These are phyloP conservation scores for Bubo scandiacus DNA, from an alignment of 2,113 vertebrate species.

Conservation along the genomic window DNA sequence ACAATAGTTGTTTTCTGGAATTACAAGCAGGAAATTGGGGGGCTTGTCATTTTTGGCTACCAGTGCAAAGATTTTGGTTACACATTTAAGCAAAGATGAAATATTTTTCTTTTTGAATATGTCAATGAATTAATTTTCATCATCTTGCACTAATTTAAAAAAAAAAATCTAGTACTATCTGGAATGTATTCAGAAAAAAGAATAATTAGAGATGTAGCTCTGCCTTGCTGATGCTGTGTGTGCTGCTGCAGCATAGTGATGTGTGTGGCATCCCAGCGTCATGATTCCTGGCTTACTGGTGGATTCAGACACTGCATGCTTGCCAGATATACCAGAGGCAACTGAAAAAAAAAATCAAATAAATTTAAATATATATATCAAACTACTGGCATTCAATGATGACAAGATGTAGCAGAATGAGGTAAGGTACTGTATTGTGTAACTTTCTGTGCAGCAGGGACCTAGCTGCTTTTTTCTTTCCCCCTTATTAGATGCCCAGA, in stretches of 20 bases:
- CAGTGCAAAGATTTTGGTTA: not conserved
- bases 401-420: not conserved
- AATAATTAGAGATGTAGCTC: not conserved
- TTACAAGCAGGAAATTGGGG: not conserved
- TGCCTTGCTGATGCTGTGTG: not conserved
- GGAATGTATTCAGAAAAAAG: not conserved
- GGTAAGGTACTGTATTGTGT: not conserved
- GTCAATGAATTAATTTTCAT: not conserved
- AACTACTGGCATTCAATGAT: not conserved
- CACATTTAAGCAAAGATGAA: not conserved
- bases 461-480: not conserved
- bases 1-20: not conserved
- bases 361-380: not conserved
- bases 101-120: not conserved
- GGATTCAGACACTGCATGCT: not conserved
- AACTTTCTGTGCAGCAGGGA: not conserved
- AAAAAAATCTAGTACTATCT: not conserved
- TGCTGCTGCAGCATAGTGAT: not conserved
- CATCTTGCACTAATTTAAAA: not conserved
- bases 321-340: not conserved
- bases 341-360: not conserved
- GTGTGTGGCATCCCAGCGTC: not conserved
- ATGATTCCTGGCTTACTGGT: not conserved
- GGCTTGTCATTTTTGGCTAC: not conserved
- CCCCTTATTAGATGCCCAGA: not conserved